Conservation (phyloP, 2,113 vertebrate species). For the Ochotona curzoniae region DNA sequence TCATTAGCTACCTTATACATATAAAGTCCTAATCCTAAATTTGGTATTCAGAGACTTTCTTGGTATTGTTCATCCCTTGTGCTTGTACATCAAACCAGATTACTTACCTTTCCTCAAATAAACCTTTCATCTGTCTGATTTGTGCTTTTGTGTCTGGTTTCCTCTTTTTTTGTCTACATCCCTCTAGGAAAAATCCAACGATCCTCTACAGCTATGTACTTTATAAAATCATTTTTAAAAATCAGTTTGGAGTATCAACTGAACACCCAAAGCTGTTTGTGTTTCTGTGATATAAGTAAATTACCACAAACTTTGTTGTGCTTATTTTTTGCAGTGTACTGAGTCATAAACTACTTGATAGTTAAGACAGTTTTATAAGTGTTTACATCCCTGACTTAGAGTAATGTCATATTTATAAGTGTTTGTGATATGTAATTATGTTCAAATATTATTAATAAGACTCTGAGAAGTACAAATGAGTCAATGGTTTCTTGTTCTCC, state of each 20-base stretch:
- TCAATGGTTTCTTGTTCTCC: background rate
- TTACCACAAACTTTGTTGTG: conserved; percentile 27
- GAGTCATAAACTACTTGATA: conserved; percentile 27
- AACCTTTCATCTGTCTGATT: conserved; percentile 21
- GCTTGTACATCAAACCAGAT: background rate
- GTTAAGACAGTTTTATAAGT: conserved; percentile 40
- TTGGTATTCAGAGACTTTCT: conserved; percentile 25
- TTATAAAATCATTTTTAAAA: conserved; percentile 3
- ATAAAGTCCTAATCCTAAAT: background rate
- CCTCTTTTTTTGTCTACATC: conserved; percentile 2
- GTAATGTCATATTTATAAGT: conserved; percentile 19
- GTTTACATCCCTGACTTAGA: background rate
- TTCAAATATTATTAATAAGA: background rate
- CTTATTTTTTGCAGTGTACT: conserved; percentile 77
- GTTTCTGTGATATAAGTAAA: background rate
- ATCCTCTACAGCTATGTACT: background rate
- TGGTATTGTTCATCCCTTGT: background rate
- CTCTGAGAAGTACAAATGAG: conserved; percentile 7
- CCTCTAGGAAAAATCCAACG: background rate
- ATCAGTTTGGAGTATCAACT: background rate
- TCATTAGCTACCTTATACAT: conserved; percentile 1
- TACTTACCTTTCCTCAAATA: conserved; percentile 45
- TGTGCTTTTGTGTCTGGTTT: conserved; percentile 27
- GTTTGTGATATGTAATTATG: conserved; percentile 43
- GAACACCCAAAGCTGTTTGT: background rate